Percentiles rank a stretch among this genome's conserved stretches.
These are phyloP conservation scores for Cheilosia variabilis DNA, from an alignment of 2,888 invertebrate species.

Conservation along the genomic window DNA sequence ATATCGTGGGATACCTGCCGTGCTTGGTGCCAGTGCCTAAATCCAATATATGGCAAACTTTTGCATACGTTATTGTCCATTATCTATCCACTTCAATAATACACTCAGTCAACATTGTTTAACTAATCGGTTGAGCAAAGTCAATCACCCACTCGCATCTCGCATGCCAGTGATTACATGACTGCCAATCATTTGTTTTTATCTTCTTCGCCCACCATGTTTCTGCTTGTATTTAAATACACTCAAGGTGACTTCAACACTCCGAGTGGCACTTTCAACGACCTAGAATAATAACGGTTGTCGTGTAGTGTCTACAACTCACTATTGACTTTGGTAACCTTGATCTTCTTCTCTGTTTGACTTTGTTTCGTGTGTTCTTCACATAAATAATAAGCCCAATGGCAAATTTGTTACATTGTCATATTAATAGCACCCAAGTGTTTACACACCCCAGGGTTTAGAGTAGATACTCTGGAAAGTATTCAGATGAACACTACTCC, in stretches of 20 bases:
- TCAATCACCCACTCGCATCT: constrained; percentile 26
- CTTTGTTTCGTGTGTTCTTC: constrained; percentile 8
- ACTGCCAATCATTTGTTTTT: constrained; percentile 37
- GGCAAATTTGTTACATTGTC: constrained; percentile 10
- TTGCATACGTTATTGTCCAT: constrained; percentile 1
- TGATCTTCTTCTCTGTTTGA: constrained; percentile 39
- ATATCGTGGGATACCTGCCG: no score
- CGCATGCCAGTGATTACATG: constrained; percentile 44
- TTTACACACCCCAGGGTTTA: constrained; percentile 21
- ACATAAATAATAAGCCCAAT: constrained; percentile 38
- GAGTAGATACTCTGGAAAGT: neutral
- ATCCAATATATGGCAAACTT: neutral
- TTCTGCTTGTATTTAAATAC: neutral
- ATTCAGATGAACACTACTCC: neutral
- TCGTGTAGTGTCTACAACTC: neutral
- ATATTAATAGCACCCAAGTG: constrained; percentile 35
- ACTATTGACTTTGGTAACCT: constrained; percentile 31
- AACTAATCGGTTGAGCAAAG: constrained; percentile 24
- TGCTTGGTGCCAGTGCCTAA: neutral
- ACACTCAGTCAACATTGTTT: constrained; percentile 17
- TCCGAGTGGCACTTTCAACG: constrained; percentile 14
- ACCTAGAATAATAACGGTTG: constrained; percentile 37
- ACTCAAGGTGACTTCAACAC: constrained; percentile 56
- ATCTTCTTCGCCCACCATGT: neutral
- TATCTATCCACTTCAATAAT: constrained; percentile 26